Evolutionary conservation across 1,140 invertebrate genomes (phyloP).

Genomic region (Drosophila auraria): DNA sequence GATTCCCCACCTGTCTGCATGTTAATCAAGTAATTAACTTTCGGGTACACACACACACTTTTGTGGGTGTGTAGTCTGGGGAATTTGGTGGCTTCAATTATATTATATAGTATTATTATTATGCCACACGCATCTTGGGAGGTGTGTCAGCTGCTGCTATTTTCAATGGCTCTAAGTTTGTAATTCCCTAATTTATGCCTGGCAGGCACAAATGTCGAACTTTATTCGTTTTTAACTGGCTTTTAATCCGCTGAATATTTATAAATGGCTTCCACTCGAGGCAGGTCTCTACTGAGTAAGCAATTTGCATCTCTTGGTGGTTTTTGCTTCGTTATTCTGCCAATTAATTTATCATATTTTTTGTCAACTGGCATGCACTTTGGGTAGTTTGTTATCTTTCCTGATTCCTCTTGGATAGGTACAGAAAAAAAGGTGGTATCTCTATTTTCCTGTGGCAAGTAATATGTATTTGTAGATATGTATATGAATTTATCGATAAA

Average conservation of each 20-base stretch:
- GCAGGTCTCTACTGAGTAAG: neutral
- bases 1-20: slow-evolving; percentile 44
- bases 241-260: slow-evolving; percentile 12
- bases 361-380: neutral
- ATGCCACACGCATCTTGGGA: slow-evolving; percentile 25
- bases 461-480: neutral
- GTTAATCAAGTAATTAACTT: slow-evolving; percentile 63
- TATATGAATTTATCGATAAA: neutral
- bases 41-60: slow-evolving; percentile 17
- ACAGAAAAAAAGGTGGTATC: neutral
- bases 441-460: neutral
- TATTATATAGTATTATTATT: slow-evolving; percentile 26
- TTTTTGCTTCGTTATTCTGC: slow-evolving; percentile 5
- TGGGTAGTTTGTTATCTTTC: slow-evolving; percentile 2
- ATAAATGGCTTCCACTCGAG: neutral
- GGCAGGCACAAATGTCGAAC: neutral
- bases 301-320: neutral
- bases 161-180: slow-evolving; percentile 14
- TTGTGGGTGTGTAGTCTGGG: slow-evolving; percentile 18
- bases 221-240: slow-evolving; percentile 4
- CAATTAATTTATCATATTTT: slow-evolving; percentile 21
- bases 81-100: slow-evolving; percentile 26
- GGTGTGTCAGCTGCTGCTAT: slow-evolving; percentile 24
- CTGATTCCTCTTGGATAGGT: neutral
- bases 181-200: slow-evolving; percentile 3